Conservation (phyloP, 1,140 invertebrate species). For the Chrysopa pallens region DNA sequence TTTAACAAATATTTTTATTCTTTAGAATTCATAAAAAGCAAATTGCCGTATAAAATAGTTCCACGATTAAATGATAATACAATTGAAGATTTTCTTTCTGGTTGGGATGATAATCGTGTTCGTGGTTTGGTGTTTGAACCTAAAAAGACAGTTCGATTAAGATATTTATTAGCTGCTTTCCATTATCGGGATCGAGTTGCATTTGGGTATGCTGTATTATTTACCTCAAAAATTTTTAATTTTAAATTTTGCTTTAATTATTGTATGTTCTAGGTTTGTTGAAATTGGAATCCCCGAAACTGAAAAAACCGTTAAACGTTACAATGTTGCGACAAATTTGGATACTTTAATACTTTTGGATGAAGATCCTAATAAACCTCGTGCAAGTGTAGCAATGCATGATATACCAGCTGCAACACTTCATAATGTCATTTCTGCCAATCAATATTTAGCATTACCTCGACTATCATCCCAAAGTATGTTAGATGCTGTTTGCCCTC, state of each 20-base stretch:
- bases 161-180: conserved; percentile 80
- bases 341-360: conserved; percentile 84
- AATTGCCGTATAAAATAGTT: conserved; percentile 66
- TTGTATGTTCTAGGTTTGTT: conserved; percentile 37
- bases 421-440: conserved; percentile 71
- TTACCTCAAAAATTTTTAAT: not conserved
- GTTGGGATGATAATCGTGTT: conserved; percentile 83
- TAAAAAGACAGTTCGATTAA: conserved; percentile 48
- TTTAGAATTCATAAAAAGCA: conserved; percentile 66
- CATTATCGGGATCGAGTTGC: conserved; percentile 66
- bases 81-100: conserved; percentile 60
- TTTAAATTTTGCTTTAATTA: not conserved
- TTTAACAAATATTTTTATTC: conserved; percentile 9
- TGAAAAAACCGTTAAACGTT: conserved; percentile 40
- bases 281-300: conserved; percentile 35
- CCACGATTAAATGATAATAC: conserved; percentile 50
- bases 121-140: conserved; percentile 77
- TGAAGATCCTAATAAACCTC: conserved; percentile 63
- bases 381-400: conserved; percentile 73
- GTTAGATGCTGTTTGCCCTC: conserved; percentile 74
- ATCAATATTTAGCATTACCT: conserved; percentile 77
- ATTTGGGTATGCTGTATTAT: conserved; percentile 46
- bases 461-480: conserved; percentile 75
- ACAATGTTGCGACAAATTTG: conserved; percentile 53
- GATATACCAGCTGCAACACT: conserved; percentile 75